A percentile compares a stretch with the other conserved stretches of the same genome.
Evolutionary conservation across 92 coral and sea anemone species (phyloP).

Genomic region (Epizoanthus ramosus): DNA sequence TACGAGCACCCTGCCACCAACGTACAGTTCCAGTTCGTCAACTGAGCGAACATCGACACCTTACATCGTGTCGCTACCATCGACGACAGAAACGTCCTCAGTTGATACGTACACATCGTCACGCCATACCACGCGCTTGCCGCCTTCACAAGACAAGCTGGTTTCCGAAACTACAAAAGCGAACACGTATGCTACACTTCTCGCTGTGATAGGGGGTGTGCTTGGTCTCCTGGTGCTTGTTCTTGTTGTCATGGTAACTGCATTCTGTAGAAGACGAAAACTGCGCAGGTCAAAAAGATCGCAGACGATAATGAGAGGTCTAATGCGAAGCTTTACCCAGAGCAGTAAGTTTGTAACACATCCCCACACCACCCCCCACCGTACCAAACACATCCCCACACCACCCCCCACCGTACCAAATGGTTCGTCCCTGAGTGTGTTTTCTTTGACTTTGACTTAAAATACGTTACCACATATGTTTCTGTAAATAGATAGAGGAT

Average conservation of each 20-base stretch:
- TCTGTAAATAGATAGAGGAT: too few relatives aligned
- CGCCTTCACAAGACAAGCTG: not conserved
- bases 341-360: conserved; percentile 9
- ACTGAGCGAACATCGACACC: not conserved
- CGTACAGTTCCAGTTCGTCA: not conserved
- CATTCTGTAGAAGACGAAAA: not conserved
- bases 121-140: not conserved
- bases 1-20: not conserved
- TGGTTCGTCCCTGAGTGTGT: too few relatives aligned
- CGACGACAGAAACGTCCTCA: not conserved
- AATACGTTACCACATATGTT: too few relatives aligned
- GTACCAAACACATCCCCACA: too few relatives aligned
- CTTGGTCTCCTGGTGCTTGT: not conserved
- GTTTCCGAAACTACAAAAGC: not conserved
- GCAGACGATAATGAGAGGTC: not conserved
- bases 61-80: not conserved
- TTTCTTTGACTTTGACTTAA: too few relatives aligned
- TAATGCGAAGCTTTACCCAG: conserved; percentile 3
- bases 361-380: not conserved
- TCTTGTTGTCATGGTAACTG: not conserved
- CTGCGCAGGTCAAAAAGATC: not conserved
- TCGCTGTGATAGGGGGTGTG: not conserved
- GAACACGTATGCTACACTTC: not conserved
- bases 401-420: too few relatives aligned
- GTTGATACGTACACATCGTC: not conserved